phyloP scores from a whole-genome alignment of 2,113 vertebrate genomes.

The Brienomyrus longianalis region DNA sequence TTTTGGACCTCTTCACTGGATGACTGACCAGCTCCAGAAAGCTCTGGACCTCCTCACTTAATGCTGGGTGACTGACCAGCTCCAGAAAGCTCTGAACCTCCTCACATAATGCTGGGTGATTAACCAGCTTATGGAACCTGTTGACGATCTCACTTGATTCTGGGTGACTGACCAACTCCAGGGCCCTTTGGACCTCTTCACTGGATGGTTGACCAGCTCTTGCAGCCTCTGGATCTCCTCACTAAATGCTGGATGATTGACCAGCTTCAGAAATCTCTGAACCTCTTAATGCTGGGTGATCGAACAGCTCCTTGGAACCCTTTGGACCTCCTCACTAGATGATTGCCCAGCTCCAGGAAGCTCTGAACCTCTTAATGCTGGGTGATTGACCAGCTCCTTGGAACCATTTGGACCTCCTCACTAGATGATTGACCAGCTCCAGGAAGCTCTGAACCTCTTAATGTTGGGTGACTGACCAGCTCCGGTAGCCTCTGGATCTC shows the following conservation, averaged over 20 bases:
- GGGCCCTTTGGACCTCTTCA: neutral
- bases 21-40: neutral
- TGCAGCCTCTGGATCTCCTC: neutral
- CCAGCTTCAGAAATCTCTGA: neutral
- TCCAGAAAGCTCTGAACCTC: neutral
- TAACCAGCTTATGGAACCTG: neutral
- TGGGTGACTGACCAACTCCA: neutral
- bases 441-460: neutral
- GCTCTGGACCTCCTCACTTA: neutral
- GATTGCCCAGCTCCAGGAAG: neutral
- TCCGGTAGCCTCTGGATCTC: neutral
- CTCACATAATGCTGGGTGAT: neutral
- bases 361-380: neutral
- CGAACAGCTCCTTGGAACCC: neutral
- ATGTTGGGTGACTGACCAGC: neutral
- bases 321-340: neutral
- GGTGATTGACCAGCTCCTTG: neutral
- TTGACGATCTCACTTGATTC: slow-evolving; percentile 2
- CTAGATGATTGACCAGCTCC: neutral
- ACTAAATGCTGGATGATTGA: neutral
- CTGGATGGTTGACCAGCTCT: neutral
- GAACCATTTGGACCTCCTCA: neutral
- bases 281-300: neutral
- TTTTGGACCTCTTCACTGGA: neutral
- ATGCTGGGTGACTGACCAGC: neutral